These are phyloP conservation scores for Petrolisthes cinctipes DNA, from an alignment of 2,888 invertebrate species.

Conservation along the genomic window DNA sequence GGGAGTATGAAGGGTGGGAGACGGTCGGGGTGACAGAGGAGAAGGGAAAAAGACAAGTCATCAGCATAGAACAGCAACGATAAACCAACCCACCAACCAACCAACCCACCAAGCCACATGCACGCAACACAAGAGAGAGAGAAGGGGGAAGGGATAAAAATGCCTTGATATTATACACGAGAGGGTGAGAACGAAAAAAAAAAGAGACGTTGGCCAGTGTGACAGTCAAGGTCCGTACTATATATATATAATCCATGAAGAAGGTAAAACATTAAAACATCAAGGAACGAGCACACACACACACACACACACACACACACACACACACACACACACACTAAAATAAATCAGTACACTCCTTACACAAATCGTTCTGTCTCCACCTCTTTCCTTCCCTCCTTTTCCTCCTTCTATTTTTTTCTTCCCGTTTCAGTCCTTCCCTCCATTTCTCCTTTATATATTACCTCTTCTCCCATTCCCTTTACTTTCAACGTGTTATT, in stretches of 20 bases:
- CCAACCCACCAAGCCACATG: neutral
- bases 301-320: no score
- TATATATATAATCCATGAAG: neutral
- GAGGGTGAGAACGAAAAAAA: no score
- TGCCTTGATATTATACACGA: no score
- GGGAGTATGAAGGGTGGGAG: neutral
- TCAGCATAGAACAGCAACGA: neutral
- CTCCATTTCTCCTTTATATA: neutral
- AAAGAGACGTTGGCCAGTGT: no score
- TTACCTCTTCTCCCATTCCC: neutral
- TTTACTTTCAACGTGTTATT: neutral
- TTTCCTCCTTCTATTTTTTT: neutral
- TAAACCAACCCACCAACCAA: neutral
- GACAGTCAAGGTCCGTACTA: no score
- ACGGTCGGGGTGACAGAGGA: neutral
- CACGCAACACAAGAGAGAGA: neutral
- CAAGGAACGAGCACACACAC: no score
- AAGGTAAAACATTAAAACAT: neutral
- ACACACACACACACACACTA: no score
- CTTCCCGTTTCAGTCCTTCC: neutral
- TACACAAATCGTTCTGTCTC: no score
- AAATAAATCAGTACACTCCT: no score
- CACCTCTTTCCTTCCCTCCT: neutral
- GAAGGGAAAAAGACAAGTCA: neutral
- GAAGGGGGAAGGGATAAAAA: neutral